These are phyloP conservation scores for Ornithoptera priamus DNA, from an alignment of 2,888 invertebrate species.

Conservation along the genomic window DNA sequence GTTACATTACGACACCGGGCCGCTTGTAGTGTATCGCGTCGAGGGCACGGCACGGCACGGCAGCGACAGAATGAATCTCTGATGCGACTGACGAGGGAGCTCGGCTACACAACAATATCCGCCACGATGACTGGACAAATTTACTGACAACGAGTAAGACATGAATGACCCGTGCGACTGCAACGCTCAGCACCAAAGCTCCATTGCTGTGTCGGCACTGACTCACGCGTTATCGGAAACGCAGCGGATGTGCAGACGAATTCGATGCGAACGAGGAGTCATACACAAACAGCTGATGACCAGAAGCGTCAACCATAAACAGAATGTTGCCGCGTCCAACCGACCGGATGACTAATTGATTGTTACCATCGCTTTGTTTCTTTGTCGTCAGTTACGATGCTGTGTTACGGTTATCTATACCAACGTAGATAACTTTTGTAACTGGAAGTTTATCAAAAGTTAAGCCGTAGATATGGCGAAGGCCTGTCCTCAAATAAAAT, in stretches of 20 bases:
- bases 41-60: slow-evolving; percentile 42
- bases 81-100: slow-evolving; percentile 49
- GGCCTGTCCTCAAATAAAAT: background rate
- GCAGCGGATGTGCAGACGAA: slow-evolving; percentile 67
- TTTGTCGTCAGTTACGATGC: slow-evolving; percentile 54
- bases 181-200: slow-evolving; percentile 45
- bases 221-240: slow-evolving; percentile 73
- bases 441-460: slow-evolving; percentile 20
- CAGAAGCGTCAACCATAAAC: slow-evolving; percentile 63
- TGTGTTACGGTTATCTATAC: slow-evolving; percentile 22
- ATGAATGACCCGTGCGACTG: slow-evolving; percentile 16
- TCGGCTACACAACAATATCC: slow-evolving; percentile 46
- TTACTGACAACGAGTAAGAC: slow-evolving; percentile 49
- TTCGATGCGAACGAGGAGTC: slow-evolving; percentile 45
- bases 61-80: slow-evolving; percentile 51
- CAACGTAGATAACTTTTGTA: slow-evolving; percentile 20
- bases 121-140: slow-evolving; percentile 45
- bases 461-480: background rate
- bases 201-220: slow-evolving; percentile 44
- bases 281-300: slow-evolving; percentile 62
- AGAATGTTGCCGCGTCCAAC: slow-evolving; percentile 52
- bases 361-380: slow-evolving; percentile 66
- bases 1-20: slow-evolving; percentile 48
- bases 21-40: background rate
- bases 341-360: slow-evolving; percentile 66